Evolutionary conservation across 2,888 invertebrate genomes (phyloP).

Genomic region (Rotaria macrura): DNA sequence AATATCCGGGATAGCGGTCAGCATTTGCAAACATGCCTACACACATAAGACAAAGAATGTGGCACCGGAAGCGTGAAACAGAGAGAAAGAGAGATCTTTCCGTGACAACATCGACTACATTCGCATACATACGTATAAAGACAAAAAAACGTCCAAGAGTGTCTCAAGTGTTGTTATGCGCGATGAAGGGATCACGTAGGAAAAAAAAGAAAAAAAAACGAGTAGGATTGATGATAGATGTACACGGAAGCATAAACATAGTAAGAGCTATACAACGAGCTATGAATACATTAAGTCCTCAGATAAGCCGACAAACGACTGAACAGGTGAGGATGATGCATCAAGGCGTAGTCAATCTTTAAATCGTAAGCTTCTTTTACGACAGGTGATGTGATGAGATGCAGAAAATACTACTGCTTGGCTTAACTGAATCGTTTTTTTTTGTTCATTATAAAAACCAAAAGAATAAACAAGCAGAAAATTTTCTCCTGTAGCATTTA

Average conservation of each 20-base stretch:
- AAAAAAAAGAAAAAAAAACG: neutral
- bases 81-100: neutral
- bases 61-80: neutral
- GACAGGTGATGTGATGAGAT: slow-evolving; percentile 8
- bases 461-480: too few relatives aligned
- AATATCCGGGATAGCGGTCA: slow-evolving; percentile 2
- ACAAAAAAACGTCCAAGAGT: neutral
- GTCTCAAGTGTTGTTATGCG: neutral
- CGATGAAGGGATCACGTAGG: neutral
- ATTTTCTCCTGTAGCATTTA: too few relatives aligned
- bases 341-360: neutral
- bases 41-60: neutral
- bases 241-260: neutral
- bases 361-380: neutral
- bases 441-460: too few relatives aligned
- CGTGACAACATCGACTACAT: neutral
- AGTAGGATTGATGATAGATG: neutral
- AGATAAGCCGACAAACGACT: neutral
- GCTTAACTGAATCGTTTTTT: too few relatives aligned
- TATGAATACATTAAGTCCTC: neutral
- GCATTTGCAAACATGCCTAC: neutral
- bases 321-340: neutral
- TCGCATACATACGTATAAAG: neutral
- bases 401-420: neutral
- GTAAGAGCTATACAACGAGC: neutral